phyloP scores from a whole-genome alignment of 1,140 invertebrate species.

The Papilio aristodemus region DNA sequence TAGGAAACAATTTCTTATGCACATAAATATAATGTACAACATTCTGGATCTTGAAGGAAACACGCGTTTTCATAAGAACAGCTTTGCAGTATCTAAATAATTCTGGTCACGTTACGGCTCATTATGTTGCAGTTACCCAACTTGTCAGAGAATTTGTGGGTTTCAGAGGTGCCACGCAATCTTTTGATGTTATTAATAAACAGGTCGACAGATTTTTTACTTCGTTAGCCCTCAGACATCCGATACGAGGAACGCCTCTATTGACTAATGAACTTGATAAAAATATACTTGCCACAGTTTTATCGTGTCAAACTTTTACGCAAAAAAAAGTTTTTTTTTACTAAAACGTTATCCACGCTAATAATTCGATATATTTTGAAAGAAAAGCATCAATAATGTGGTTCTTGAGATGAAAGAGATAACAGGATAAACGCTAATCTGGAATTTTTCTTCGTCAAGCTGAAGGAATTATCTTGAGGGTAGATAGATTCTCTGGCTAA shows the following conservation, averaged over 20 bases:
- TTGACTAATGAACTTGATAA: conserved; percentile 11
- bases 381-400: too few relatives aligned
- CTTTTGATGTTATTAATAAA: conserved; percentile 32
- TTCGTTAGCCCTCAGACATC: conserved; percentile 27
- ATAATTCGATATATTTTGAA: too few relatives aligned
- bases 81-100: conserved; percentile 34
- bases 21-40: not conserved
- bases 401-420: too few relatives aligned
- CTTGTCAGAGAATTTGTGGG: conserved; percentile 27
- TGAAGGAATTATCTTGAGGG: too few relatives aligned
- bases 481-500: too few relatives aligned
- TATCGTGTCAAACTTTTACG: not conserved
- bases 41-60: not conserved
- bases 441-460: too few relatives aligned
- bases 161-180: not conserved
- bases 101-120: conserved; percentile 27
- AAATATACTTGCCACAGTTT: not conserved
- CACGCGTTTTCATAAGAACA: conserved; percentile 1
- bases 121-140: conserved; percentile 31
- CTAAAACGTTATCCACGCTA: too few relatives aligned
- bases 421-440: too few relatives aligned
- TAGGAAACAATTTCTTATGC: conserved; percentile 8
- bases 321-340: not conserved
- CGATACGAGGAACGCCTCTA: conserved; percentile 22
- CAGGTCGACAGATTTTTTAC: conserved; percentile 23